Base-by-base conservation (phyloP, 2,113 vertebrate genomes). In the Cyanocitta stelleri region DNA sequence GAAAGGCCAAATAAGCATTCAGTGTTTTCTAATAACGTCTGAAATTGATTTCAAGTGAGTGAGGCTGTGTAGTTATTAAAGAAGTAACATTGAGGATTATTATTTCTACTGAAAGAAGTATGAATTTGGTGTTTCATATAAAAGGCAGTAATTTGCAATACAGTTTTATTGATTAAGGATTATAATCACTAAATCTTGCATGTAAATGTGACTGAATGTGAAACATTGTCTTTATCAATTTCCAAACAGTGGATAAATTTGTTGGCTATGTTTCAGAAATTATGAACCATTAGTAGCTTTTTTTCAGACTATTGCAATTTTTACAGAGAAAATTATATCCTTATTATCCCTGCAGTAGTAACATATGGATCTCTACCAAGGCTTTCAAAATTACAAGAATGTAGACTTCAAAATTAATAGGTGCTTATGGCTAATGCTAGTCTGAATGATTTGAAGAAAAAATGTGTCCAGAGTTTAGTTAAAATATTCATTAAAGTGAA, bases 261-360 rank as follows among this genome's bases (percentile, higher is more conserved):
- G 13, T 90, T 91, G 39, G 43, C 63, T 87, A 39, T 80, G 35
- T 93, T 94, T 73, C 58, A 90, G 74, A 90, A 96, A 80, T 74
- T 21, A 87, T 87, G 87, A 90, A 89, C 76, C 74, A 55, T 66
- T 37, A 72, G 52, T 87, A 84, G 61, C 32, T 76, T 85, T 90
- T 90, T 73, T 96, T 92, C 10, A 63, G 21, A 44, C 58, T 93
- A 52, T 89, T 82, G 37, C 41, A 41, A 48, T 67, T 96, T 90
- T 93, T 96, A 58, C 67, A 94, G 75, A 72, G 84, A 21, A 91
- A 93, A 85, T 72, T 17, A 55, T 39, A 52, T 84, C 13, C 79
- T 89, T 91, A 44, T 56, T 71, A 39, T 37, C 26, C 37, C 35
- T 63, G 22, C 3, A 7, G 22, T 66, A 51, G 26, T 74, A 83